phyloP scores from a whole-genome alignment of 2,113 vertebrate genomes.

The Semicossyphus pulcher region DNA sequence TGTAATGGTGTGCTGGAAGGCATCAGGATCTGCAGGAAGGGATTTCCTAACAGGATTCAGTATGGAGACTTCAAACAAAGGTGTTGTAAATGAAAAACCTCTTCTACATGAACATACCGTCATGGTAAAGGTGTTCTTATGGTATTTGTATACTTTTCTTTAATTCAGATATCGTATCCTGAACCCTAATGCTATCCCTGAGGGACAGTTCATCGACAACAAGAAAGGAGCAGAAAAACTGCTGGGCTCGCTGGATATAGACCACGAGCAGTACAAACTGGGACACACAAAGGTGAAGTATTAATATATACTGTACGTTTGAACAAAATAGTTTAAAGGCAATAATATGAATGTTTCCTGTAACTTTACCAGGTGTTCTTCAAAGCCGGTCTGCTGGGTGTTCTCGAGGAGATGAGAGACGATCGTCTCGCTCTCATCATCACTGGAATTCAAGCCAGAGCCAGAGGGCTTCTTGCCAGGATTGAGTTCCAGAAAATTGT shows the following conservation, averaged over 20 bases:
- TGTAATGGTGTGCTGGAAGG: slow-evolving; percentile 73
- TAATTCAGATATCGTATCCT: slow-evolving; percentile 67
- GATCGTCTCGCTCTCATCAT: slow-evolving; percentile 91
- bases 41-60: slow-evolving; percentile 73
- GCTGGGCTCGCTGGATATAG: slow-evolving; percentile 59
- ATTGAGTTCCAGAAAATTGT: slow-evolving; percentile 90
- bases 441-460: slow-evolving; percentile 84
- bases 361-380: slow-evolving; percentile 97
- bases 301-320: no score
- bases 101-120: no score
- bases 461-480: slow-evolving; percentile 88
- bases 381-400: slow-evolving; percentile 91
- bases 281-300: slow-evolving; percentile 69
- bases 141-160: no score
- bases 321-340: no score
- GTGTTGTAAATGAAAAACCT: no score
- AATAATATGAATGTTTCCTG: no score
- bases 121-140: no score
- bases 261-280: slow-evolving; percentile 63
- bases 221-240: slow-evolving; percentile 65
- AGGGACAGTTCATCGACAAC: slow-evolving; percentile 67
- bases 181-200: slow-evolving; percentile 61
- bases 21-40: slow-evolving; percentile 70
- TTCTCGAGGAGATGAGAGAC: slow-evolving; percentile 95
- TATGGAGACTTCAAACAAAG: slow-evolving; percentile 65